These are phyloP conservation scores for Bombus haemorrhoidalis DNA, from an alignment of 1,140 invertebrate genomes.

Conservation along the genomic window DNA sequence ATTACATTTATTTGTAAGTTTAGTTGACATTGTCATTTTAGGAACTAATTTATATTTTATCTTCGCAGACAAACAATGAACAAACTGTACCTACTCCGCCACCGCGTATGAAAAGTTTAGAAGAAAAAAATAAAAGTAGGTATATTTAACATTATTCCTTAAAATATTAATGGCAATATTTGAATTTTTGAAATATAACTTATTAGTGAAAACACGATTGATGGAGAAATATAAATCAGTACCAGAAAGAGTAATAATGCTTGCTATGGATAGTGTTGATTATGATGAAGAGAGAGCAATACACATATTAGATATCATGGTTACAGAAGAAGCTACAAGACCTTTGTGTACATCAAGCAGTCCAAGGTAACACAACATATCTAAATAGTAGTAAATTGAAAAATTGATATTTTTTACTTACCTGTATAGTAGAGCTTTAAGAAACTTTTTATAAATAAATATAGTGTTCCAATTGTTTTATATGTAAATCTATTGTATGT, in stretches of 20 bases:
- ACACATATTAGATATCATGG: conserved; percentile 89
- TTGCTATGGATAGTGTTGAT: conserved; percentile 94
- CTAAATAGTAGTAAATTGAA: too few species aligned
- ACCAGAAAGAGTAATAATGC: conserved; percentile 89
- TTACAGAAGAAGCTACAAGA: conserved; percentile 82
- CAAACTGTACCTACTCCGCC: conserved; percentile 82
- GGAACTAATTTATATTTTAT: conserved; percentile 7
- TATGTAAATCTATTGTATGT: neutral
- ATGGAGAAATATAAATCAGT: conserved; percentile 89
- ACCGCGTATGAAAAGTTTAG: conserved; percentile 86
- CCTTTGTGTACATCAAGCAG: conserved; percentile 78
- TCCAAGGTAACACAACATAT: conserved; percentile 72
- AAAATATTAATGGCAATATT: conserved; percentile 10
- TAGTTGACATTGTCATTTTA: neutral
- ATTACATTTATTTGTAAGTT: conserved; percentile 21
- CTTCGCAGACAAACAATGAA: conserved; percentile 78
- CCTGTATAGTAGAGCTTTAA: neutral
- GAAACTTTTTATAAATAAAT: neutral
- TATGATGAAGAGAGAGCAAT: conserved; percentile 91
- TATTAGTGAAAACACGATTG: conserved; percentile 89
- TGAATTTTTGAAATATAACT: conserved; percentile 30
- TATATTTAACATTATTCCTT: conserved; percentile 41
- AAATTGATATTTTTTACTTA: neutral
- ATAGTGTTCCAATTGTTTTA: neutral
- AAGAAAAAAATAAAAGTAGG: conserved; percentile 90